Evolutionary conservation across 1,140 invertebrate genomes (phyloP), one percentile per base, ranked within the genome.

Genomic region (Lordiphosa stackelbergi): DNA sequence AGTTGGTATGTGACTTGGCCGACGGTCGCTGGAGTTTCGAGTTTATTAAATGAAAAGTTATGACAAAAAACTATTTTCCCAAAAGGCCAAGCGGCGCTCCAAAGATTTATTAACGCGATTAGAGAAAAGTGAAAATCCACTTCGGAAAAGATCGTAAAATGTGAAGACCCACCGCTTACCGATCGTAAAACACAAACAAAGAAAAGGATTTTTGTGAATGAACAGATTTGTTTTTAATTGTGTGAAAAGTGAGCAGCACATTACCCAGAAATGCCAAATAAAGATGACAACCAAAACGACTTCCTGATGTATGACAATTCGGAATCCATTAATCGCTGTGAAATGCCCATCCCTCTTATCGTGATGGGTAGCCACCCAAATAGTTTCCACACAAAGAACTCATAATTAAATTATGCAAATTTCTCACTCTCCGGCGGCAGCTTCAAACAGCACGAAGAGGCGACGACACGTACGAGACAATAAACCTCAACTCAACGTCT

Each of bases 11-110:
- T 53, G 51, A 31, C 16, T 57, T 55, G 77, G 69, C 73, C 53
- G 68, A 52, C 69, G 72, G 61, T 58, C 52, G 45, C 11, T 54
- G 53, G 11, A 68, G 43, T 68, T 68, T 54, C 53, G 45, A 81
- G 77, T 81, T 84, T 72, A 83, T 81, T 81, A 81, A 81, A 81
- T 77, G 78, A 81, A 81, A 81, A 84, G 72, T 74, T 77, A 81
- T 81, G 77, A 72, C 47, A 56, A 68, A 68, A 68, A 65, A 68
- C 64, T 7, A 31, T 31, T 31, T 31, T 46, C 43, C 31, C 31
- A 57, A 53, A 69, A 59, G 46, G 9, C 53, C 40, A 52, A 48
- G 42, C 41, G 5, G 40, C 41, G 43, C 53, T 66, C 54, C 36
- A 62, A 19, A 63, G 69, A 72, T 77, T 72, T 69, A 73, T 43